These are phyloP conservation scores for Tribolium castaneum DNA, from an alignment of 1,140 invertebrate species.

Conservation along the genomic window DNA sequence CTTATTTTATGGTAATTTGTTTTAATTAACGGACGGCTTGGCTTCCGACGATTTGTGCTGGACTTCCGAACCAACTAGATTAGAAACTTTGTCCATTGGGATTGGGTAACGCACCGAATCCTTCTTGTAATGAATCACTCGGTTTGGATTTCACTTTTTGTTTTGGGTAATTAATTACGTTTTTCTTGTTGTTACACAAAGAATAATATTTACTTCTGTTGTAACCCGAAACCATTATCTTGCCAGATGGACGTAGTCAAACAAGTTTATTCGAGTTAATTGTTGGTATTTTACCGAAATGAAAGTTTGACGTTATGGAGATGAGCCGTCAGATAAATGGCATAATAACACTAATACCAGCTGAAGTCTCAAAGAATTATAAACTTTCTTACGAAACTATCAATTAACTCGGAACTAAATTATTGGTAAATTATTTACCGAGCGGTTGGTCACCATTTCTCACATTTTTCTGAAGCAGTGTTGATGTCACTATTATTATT, in stretches of 20 bases:
- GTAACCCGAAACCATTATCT: background rate
- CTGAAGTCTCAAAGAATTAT: background rate
- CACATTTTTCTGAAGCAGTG: background rate
- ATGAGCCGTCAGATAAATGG: background rate
- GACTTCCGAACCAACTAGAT: background rate
- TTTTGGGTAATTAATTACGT: background rate
- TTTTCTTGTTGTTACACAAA: background rate
- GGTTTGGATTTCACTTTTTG: background rate
- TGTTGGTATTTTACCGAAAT: background rate
- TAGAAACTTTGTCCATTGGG: background rate
- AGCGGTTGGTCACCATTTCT: background rate
- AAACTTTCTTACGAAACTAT: background rate
- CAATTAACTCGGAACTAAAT: background rate
- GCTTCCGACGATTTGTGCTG: background rate
- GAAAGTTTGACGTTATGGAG: background rate
- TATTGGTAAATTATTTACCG: background rate
- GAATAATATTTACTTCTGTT: background rate
- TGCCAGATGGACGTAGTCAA: background rate
- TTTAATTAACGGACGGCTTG: conserved; percentile 5
- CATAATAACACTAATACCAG: background rate
- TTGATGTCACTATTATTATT: background rate
- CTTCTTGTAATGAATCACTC: background rate
- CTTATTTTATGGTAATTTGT: conserved; percentile 29
- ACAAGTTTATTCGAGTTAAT: background rate
- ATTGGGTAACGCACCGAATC: background rate